Conservation (phyloP, 1,140 invertebrate species). For the Lordiphosa mommai region DNA sequence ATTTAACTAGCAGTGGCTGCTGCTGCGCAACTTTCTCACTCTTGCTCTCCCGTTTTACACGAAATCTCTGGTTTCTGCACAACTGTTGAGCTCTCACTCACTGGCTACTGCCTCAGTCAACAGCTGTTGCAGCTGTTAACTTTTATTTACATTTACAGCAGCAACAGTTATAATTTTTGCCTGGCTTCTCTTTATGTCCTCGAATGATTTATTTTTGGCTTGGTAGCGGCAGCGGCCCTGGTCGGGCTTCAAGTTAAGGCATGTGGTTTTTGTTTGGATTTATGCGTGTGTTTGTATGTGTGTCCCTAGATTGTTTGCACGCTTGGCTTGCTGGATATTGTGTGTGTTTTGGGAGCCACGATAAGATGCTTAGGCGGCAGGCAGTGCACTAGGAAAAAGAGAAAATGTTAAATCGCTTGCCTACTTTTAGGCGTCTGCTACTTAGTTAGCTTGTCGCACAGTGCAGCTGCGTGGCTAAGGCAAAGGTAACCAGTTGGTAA, state of each 20-base stretch:
- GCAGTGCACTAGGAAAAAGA: background rate
- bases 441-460: background rate
- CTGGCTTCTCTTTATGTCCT: constrained; percentile 73
- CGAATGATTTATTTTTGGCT: constrained; percentile 74
- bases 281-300: constrained; percentile 42
- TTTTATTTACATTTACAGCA: constrained; percentile 67
- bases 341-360: constrained; percentile 40
- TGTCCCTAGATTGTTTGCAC: constrained; percentile 53
- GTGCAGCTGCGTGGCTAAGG: background rate
- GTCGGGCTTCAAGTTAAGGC: constrained; percentile 45
- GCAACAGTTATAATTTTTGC: constrained; percentile 77
- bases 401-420: constrained; percentile 3
- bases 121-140: constrained; percentile 59
- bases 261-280: constrained; percentile 72
- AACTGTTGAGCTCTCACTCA: constrained; percentile 34
- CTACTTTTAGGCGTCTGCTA: background rate
- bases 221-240: constrained; percentile 17
- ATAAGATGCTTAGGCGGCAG: constrained; percentile 63
- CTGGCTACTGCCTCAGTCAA: constrained; percentile 16
- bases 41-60: background rate
- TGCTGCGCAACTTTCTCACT: constrained; percentile 15
- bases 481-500: constrained; percentile 6
- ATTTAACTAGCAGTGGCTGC: constrained; percentile 18
- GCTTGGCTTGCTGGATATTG: constrained; percentile 61
- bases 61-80: constrained; percentile 29